A percentile compares a stretch with the other conserved stretches of the same genome.
phyloP scores from a whole-genome alignment of 2,888 invertebrate genomes.

The Thymelicus sylvestris region DNA sequence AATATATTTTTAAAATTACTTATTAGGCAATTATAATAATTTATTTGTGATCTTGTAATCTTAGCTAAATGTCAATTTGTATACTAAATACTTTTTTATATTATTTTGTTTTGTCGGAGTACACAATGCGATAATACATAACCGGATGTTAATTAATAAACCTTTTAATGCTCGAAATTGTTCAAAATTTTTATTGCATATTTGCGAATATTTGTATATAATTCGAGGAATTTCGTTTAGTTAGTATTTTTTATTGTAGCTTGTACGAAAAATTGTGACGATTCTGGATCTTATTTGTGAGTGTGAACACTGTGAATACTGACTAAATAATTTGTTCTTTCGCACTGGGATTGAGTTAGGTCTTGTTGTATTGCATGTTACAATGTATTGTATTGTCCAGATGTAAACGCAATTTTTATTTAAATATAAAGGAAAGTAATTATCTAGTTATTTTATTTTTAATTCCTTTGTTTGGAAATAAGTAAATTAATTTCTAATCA shows the following conservation, averaged over 20 bases:
- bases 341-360: neutral
- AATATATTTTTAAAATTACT: neutral
- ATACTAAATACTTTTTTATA: neutral
- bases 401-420: conserved; percentile 60
- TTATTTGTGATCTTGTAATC: conserved; percentile 14
- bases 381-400: conserved; percentile 57
- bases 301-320: neutral
- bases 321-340: neutral
- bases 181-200: conserved; percentile 61
- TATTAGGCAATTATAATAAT: conserved; percentile 5
- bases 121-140: no score
- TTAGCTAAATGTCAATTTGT: conserved; percentile 8
- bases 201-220: conserved; percentile 53
- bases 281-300: neutral
- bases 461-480: neutral
- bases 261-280: conserved; percentile 22
- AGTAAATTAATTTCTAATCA: no score
- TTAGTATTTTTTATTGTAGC: conserved; percentile 5
- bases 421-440: conserved; percentile 56
- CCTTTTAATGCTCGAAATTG: neutral
- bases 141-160: no score
- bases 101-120: no score
- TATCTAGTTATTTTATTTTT: conserved; percentile 14
- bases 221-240: conserved; percentile 9
- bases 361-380: conserved; percentile 27